Percentiles rank a stretch among this genome's conserved stretches.
phyloP scores from a whole-genome alignment of 2,888 invertebrate genomes.

The Oxystoma pomonae region DNA sequence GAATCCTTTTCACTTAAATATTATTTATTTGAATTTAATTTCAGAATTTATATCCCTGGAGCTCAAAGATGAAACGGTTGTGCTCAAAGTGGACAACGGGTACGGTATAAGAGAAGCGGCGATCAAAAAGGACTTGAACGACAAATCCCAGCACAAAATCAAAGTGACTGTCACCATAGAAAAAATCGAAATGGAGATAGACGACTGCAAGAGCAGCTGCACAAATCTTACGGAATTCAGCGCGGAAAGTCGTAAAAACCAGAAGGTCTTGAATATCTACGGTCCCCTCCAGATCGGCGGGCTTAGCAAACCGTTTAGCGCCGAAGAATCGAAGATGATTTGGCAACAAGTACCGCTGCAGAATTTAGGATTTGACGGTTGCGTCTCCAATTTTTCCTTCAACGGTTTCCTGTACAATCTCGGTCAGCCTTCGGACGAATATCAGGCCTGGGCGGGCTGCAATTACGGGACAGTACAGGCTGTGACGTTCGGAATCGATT shows the following conservation, averaged over 20 bases:
- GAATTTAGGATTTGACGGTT: conserved; percentile 76
- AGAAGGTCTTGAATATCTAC: conserved; percentile 59
- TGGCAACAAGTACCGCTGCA: conserved; percentile 70
- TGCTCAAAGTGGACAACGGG: conserved; percentile 84
- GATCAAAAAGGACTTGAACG: conserved; percentile 62
- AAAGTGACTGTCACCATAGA: conserved; percentile 63
- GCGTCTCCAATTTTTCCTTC: conserved; percentile 86
- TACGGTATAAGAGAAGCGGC: conserved; percentile 71
- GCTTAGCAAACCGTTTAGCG: conserved; percentile 60
- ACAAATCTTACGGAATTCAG: conserved; percentile 35
- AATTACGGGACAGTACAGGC: conserved; percentile 69
- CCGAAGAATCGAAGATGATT: conserved; percentile 57
- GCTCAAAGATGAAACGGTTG: conserved; percentile 75
- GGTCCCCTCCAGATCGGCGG: conserved; percentile 86
- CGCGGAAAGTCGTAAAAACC: conserved; percentile 12
- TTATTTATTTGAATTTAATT: conserved; percentile 27
- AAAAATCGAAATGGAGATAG: conserved; percentile 41
- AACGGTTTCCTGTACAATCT: conserved; percentile 87
- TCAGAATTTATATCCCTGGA: conserved; percentile 89
- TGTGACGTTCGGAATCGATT: conserved; percentile 77
- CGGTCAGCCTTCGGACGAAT: conserved; percentile 69
- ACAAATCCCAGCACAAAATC: conserved; percentile 83
- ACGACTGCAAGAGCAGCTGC: conserved; percentile 45
- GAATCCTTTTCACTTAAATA: background rate
- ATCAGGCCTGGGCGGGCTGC: conserved; percentile 67